phyloP scores from a whole-genome alignment of 37 sponge, comb jelly and placozoan genomes.

The Corticium candelabrum region DNA sequence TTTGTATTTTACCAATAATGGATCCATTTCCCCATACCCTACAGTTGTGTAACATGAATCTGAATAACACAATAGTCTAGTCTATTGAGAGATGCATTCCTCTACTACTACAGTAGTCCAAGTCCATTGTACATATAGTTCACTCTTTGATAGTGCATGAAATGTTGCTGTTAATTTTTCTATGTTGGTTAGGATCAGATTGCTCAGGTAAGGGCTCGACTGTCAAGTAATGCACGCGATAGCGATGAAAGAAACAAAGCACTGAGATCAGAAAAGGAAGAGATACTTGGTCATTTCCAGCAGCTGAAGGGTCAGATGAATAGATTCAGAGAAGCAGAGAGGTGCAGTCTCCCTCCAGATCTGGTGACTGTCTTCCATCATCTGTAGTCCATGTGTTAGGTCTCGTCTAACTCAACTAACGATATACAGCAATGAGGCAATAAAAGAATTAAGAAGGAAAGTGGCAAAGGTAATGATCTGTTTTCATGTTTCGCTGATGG shows the following conservation, averaged over 20 bases:
- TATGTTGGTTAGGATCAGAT: slow-evolving; percentile 38
- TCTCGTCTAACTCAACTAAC: background rate
- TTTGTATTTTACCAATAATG: too few species aligned
- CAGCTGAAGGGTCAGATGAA: slow-evolving; percentile 86
- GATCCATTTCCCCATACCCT: too few species aligned
- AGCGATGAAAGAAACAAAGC: slow-evolving; percentile 47
- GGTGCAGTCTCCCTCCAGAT: too few species aligned
- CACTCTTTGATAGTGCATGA: too few species aligned
- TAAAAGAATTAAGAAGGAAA: slow-evolving; percentile 23
- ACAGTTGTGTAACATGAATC: too few species aligned
- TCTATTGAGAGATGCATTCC: too few species aligned
- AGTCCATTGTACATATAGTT: too few species aligned
- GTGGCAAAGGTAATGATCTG: slow-evolving; percentile 18
- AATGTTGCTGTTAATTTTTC: too few species aligned
- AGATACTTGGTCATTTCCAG: slow-evolving; percentile 51
- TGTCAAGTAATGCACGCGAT: slow-evolving; percentile 64
- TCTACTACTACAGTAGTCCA: too few species aligned
- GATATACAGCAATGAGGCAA: background rate
- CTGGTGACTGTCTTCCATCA: too few species aligned
- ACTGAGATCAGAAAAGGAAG: slow-evolving; percentile 56
- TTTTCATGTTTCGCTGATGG: background rate
- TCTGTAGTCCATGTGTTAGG: too few species aligned
- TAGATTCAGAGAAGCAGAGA: slow-evolving; percentile 70
- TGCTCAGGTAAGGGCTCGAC: slow-evolving; percentile 44
- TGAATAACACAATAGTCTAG: too few species aligned